phyloP scores from a whole-genome alignment of 2,797 vertebrate species.

The Alexandromys oeconomus region DNA sequence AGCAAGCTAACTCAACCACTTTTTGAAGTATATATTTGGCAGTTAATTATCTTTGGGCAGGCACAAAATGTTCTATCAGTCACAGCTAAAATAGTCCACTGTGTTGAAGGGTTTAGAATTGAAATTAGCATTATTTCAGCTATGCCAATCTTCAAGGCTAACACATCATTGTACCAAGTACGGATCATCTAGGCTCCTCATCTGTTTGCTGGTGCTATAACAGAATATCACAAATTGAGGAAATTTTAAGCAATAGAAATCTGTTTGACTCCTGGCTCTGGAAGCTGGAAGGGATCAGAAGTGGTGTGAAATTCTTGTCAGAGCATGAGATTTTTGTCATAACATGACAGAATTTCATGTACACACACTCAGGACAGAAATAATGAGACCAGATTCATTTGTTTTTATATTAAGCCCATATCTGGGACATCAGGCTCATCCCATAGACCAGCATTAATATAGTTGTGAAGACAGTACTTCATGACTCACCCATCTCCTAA shows the following conservation, averaged over 20 bases:
- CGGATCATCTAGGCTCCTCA: not conserved
- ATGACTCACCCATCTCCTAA: not conserved
- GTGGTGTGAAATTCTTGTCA: not conserved
- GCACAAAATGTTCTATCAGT: not conserved
- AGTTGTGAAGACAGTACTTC: not conserved
- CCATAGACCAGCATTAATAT: not conserved
- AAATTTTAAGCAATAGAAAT: not conserved
- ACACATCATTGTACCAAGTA: not conserved
- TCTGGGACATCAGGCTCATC: not conserved
- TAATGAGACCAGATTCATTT: not conserved
- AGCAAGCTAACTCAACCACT: not conserved
- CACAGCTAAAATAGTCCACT: not conserved
- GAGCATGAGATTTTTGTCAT: not conserved
- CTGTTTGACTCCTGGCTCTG: not conserved
- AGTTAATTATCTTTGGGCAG: not conserved
- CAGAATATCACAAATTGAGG: not conserved
- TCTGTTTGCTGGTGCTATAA: not conserved
- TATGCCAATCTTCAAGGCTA: not conserved
- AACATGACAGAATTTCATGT: not conserved
- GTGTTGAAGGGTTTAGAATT: not conserved
- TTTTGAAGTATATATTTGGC: not conserved
- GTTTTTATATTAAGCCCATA: not conserved
- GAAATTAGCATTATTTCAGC: not conserved
- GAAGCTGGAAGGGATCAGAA: not conserved
- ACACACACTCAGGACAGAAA: not conserved